These are phyloP conservation scores for Planococcus citri DNA, from an alignment of 1,140 invertebrate species.

Conservation along the genomic window DNA sequence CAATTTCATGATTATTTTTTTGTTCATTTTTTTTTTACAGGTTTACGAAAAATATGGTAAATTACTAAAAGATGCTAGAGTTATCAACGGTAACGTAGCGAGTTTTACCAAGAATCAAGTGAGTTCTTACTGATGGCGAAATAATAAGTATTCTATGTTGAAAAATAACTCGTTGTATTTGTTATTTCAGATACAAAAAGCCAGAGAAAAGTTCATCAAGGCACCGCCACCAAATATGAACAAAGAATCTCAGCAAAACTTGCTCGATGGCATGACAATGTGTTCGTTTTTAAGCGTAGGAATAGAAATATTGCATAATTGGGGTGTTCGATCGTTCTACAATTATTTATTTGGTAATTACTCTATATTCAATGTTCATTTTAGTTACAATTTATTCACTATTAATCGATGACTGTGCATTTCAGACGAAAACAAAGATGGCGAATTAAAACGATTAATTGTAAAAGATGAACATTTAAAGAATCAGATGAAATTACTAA, in stretches of 20 bases:
- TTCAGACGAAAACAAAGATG: background rate
- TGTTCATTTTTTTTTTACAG: background rate
- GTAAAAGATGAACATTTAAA: background rate
- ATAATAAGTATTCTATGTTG: background rate
- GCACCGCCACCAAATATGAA: background rate
- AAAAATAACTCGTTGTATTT: no score
- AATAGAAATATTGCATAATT: constrained; percentile 11
- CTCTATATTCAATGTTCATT: background rate
- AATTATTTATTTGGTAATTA: constrained; percentile 11
- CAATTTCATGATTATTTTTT: background rate
- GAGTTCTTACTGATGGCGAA: background rate
- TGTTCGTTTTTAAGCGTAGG: background rate
- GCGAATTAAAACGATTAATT: background rate
- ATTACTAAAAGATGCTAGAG: constrained; percentile 4
- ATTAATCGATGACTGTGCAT: background rate
- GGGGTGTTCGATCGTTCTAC: constrained; percentile 9
- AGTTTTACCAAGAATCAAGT: background rate
- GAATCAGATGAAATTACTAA: constrained; percentile 12
- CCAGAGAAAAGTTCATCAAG: background rate
- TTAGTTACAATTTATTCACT: no score
- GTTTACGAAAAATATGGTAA: constrained; percentile 13
- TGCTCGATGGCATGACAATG: background rate
- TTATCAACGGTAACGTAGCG: background rate
- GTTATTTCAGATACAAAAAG: background rate
- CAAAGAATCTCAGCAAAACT: background rate